Evolutionary conservation across 2,113 vertebrate species (phyloP).

Genomic region (Lynx canadensis): DNA sequence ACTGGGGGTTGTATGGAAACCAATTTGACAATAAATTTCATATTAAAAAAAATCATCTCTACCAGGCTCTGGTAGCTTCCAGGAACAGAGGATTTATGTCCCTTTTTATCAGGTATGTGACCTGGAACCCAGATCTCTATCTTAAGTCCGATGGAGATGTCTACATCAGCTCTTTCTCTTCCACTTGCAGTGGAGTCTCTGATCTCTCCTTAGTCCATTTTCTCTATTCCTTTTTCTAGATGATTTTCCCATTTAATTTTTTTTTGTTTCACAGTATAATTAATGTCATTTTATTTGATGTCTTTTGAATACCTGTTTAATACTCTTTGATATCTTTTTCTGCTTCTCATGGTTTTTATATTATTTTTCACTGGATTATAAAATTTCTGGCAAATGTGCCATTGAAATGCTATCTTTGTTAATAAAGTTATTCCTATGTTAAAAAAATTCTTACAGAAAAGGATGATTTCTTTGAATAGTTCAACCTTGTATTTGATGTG

Average conservation of each 20-base stretch:
- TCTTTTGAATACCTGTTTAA: background rate
- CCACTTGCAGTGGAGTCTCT: background rate
- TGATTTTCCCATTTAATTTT: background rate
- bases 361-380: conserved; percentile 40
- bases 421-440: conserved; percentile 50
- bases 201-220: background rate
- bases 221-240: background rate
- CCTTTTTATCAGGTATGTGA: background rate
- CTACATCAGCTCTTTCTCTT: background rate
- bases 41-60: too few relatives aligned
- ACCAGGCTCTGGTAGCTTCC: background rate
- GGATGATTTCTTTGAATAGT: conserved; percentile 31
- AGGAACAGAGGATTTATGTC: background rate
- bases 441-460: conserved; percentile 28
- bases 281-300: conserved; percentile 9
- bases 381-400: conserved; percentile 29
- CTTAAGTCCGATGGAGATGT: background rate
- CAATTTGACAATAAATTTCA: too few relatives aligned
- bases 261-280: conserved; percentile 8
- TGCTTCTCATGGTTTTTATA: conserved; percentile 4
- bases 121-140: background rate
- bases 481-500: background rate
- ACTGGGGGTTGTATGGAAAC: too few relatives aligned
- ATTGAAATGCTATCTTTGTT: conserved; percentile 35
- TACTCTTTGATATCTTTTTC: conserved; percentile 1